Base-by-base conservation (phyloP, 2,888 invertebrate species). In the Oligia latruncula region DNA sequence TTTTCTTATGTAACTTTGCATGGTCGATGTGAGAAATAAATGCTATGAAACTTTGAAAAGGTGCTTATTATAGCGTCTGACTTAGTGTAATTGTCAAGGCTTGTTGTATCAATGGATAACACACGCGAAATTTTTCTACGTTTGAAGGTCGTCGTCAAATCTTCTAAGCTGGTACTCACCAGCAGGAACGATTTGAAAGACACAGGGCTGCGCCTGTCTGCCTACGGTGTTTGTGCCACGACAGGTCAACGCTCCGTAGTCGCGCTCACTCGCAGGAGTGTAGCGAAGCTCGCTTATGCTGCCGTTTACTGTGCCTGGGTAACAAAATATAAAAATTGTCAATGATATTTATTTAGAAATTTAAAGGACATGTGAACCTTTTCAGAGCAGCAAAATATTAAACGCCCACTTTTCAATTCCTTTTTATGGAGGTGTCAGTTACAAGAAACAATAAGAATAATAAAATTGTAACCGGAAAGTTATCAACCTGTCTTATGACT, bases 161-260 rank as follows among this genome's bases (percentile, higher is more conserved):
- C 8, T 23, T 71, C 17, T 40, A n/a, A 40, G 5, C 6, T 17
- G 6, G 5, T 40, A 83, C 95, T 97, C 94, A 98, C 98, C 98
- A 95, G 98, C 98, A 71, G 98, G 98, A 86, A 99, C 98, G 84
- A 99, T 98, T 97, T 98, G 98, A 94, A 98, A 99, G 91, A 98
- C 97, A 94, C 99, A 99, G 4, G 99, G 98, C 88, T 98, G 98
- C 84, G 97, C 97, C 94, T 99, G 99, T 86, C 98, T 97, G 70
- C 99, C 99, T 86, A 99, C 98, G 29, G 97, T 95, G 96, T 99
- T 99, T 84, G 97, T 97, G 23, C 98, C 99, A 96, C 98, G 98
- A 92, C 99, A 99, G 40, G 98, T 98, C 82, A 99, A 94, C 0
- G 98, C 98, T 0, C 99, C 99, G 93, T 99, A 99, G 95, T 99